Evolutionary conservation across 2,888 invertebrate genomes (phyloP), one percentile per base, ranked within the genome.

Genomic region (Cantharis nigra): DNA sequence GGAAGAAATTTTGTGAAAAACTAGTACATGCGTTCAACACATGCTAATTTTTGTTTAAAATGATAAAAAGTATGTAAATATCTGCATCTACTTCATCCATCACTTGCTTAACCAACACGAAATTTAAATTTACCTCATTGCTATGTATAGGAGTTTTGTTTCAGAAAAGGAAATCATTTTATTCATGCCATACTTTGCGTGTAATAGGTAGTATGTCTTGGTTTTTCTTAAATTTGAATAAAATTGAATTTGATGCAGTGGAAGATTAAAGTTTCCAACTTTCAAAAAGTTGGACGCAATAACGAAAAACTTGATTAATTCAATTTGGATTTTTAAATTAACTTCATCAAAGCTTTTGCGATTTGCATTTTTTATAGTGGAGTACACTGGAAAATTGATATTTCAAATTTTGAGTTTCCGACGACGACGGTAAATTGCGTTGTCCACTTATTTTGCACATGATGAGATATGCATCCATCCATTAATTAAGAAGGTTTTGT

Each of bases 1-100:
- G 62, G 33, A 65, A 67, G 63, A 63, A 65, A 67, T 26, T 71
- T 28, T 23, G 26, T 49, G 20, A 70, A 69, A 75, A 73, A 77
- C 74, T 33, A 4, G 33, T 33, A 78, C 81, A 80, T 80, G 76
- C 79, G 80, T 70, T 71, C 72, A 77, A 79, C 82, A 82, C 78
- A 82, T 81, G 82, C 80, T 78, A 77, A 77, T 74, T 71, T 74
- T 74, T 74, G 77, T 74, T 67, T 69, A 71, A 73, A 70, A 77
- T 77, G 71, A 77, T 70, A 77, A 67, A 26, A 49, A 74, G 63
- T 30, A 30, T 26, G 69, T 69, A 69, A 69, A 69, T 30, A 69
- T 30, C 16, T 26, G 69, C 28, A 69, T 69, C 26, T 30, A 69
- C 30, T 69, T 30, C 26, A 26, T 30, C 30, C 69, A 69, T 69